A percentile compares a stretch with the other conserved stretches of the same genome.
phyloP scores from a whole-genome alignment of 2,797 vertebrate genomes.

The Sphenodon punctatus region DNA sequence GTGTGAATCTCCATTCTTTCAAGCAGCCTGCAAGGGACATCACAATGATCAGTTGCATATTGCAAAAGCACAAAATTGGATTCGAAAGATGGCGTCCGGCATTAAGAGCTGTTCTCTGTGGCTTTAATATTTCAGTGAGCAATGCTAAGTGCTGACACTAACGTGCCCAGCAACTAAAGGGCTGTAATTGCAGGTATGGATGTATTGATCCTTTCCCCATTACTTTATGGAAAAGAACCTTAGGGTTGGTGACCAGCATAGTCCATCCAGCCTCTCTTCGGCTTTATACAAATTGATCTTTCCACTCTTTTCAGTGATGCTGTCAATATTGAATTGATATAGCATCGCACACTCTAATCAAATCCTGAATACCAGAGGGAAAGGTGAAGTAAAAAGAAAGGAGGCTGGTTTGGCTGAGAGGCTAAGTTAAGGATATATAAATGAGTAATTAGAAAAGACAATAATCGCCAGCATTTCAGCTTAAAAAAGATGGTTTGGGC shows the following conservation, averaged over 20 bases:
- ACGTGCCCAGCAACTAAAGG: not conserved
- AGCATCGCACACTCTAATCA: not conserved
- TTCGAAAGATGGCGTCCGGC: not conserved
- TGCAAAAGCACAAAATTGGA: not conserved
- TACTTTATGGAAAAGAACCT: not conserved
- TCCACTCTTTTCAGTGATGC: not conserved
- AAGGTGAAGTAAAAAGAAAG: not conserved
- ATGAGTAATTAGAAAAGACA: not conserved
- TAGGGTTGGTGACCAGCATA: not conserved
- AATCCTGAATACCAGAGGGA: too few species aligned
- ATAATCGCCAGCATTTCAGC: not conserved
- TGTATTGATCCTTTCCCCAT: not conserved
- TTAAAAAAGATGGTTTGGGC: not conserved
- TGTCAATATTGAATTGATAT: slow-evolving; percentile 1
- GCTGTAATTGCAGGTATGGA: not conserved
- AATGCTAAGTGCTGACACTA: not conserved
- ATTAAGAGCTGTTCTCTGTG: not conserved
- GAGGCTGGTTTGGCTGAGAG: not conserved
- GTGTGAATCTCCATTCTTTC: too few species aligned
- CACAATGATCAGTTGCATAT: not conserved
- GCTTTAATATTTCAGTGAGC: not conserved
- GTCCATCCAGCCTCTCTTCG: not conserved
- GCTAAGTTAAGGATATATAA: not conserved
- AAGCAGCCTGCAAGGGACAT: too few species aligned
- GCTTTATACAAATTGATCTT: not conserved